phyloP scores from a whole-genome alignment of 2,797 vertebrate genomes.

The Molossus molossus region DNA sequence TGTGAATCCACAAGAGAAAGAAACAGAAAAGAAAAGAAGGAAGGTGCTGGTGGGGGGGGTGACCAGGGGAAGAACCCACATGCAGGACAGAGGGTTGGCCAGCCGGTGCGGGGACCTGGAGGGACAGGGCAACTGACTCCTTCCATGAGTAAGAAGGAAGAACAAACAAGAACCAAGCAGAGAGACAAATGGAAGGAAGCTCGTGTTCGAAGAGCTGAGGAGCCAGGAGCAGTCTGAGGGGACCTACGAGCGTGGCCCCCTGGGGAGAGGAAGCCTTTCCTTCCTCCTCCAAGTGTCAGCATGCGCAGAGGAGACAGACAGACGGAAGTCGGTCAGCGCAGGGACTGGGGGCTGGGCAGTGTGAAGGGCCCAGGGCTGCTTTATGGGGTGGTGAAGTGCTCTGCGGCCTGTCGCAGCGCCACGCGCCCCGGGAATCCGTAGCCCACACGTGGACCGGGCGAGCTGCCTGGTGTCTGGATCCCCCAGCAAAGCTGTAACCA shows the following conservation, averaged over 20 bases:
- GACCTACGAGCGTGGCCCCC: not conserved
- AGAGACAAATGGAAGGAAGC: accelerated
- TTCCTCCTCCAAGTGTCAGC: too few species aligned
- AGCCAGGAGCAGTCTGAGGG: too few species aligned
- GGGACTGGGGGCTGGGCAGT: not conserved
- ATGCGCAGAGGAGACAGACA: accelerated
- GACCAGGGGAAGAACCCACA: accelerated
- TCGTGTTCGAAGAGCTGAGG: accelerated
- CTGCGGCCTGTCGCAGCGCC: too few species aligned
- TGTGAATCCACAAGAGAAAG: not conserved
- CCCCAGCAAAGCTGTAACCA: not conserved
- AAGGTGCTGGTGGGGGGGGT: too few species aligned
- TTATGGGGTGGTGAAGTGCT: accelerated
- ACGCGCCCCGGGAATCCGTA: too few species aligned
- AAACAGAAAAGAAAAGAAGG: not conserved
- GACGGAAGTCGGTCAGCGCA: too few species aligned
- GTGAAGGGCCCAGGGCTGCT: not conserved
- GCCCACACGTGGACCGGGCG: not conserved
- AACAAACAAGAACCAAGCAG: not conserved
- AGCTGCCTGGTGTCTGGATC: not conserved
- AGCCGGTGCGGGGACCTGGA: not conserved
- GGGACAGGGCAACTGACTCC: not conserved
- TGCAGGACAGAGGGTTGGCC: not conserved
- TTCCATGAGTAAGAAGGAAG: not conserved
- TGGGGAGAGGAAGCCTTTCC: too few species aligned